Evolutionary conservation across 2,797 vertebrate species (phyloP), one percentile per base, ranked within the genome.

Genomic region (Spondyliosoma cantharus): DNA sequence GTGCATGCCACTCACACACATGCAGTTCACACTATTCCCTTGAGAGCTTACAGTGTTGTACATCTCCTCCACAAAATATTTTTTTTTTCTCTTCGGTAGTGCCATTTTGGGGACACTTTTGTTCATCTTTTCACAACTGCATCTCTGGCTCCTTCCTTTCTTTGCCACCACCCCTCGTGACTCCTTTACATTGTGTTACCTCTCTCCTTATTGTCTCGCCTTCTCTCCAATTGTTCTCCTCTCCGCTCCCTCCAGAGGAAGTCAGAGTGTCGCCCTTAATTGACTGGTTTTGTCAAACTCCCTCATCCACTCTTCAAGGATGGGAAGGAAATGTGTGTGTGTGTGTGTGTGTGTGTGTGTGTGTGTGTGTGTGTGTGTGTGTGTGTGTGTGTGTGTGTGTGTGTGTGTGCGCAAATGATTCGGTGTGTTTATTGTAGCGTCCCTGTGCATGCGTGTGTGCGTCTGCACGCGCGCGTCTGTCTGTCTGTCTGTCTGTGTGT

Each of bases 281-380:
- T 91, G 87, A 83, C 88, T 83, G 83, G 46, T 87, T 87, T 87
- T 86, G 80, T 87, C 83, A 82, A 80, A 87, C 57, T 77, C 56
- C 76, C 73, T 24, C 62, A 80, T 70, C 57, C 66, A 67, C 69
- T 59, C 56, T 76, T 87, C 73, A 89, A 85, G 71, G 67, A 74
- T 37, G 20, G 68, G 60, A 27, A 70, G 46, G 50, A 64, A 73
- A 72, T 60, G 22, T 58, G 8, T 54, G 11, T 16, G 22, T n/a
- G 50, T 58, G 71, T 29, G 58, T 64, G 49, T 57, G 11, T 53
- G 6, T 15, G 24, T n/a, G 56, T 57, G 71, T 27, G 58, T 61
- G 50, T 52, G 60, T 64, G 49, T 57, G 11, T 53, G 6, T 15
- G 24, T n/a, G 56, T 57, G 71, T 27, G 58, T 60, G 22, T 58